Evolutionary conservation across 37 sponge, comb jelly and placozoan species (phyloP).

Genomic region (Petrosia ficiformis): DNA sequence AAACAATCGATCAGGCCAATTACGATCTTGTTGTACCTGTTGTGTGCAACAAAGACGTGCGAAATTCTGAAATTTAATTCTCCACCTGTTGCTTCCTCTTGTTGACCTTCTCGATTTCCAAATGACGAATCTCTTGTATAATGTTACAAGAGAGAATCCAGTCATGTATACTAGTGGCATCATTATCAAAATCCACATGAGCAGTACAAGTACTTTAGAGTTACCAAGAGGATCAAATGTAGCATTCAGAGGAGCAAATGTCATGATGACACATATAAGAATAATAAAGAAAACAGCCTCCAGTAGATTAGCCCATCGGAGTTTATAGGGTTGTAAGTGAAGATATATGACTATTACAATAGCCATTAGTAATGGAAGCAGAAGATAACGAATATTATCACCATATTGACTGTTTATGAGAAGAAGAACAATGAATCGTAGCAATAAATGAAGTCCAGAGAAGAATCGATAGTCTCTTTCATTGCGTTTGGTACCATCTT

Average conservation of each 20-base stretch:
- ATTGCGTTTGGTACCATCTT: not conserved
- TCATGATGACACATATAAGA: not conserved
- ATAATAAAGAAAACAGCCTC: not conserved
- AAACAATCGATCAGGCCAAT: too few species aligned
- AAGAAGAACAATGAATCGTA: not conserved
- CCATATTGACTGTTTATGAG: not conserved
- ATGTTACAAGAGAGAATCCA: not conserved
- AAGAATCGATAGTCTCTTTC: not conserved
- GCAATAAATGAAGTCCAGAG: not conserved
- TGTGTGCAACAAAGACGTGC: too few species aligned
- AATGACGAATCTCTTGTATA: not conserved
- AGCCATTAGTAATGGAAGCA: not conserved
- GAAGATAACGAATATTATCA: not conserved
- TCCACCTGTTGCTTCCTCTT: too few species aligned
- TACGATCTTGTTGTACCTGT: too few species aligned
- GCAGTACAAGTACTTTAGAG: not conserved
- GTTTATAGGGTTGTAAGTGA: not conserved
- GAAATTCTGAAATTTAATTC: too few species aligned
- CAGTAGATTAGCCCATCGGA: not conserved
- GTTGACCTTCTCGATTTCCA: too few species aligned
- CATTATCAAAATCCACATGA: not conserved
- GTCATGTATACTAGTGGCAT: not conserved
- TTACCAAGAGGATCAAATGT: not conserved
- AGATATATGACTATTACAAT: not conserved
- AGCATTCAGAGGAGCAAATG: not conserved